Percentiles rank a stretch among this genome's conserved stretches.
Conservation (phyloP, 2,113 vertebrate species). For the Hirundichthys speculiger region DNA sequence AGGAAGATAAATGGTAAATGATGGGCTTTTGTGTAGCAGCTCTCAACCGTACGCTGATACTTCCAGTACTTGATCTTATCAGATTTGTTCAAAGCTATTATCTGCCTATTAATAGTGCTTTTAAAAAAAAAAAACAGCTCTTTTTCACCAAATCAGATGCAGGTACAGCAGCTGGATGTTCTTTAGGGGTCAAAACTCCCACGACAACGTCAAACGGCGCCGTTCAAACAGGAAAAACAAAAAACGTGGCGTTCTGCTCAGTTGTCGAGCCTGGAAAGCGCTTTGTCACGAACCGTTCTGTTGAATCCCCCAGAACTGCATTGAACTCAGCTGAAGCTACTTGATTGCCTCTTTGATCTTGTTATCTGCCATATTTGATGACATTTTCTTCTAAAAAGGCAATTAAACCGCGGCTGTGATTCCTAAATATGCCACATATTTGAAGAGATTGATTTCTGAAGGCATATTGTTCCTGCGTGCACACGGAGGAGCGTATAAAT, state of each 20-base stretch:
- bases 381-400: slow-evolving; percentile 61
- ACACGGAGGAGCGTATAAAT: slow-evolving; percentile 35
- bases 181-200: slow-evolving; percentile 45
- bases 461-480: slow-evolving; percentile 37
- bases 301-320: slow-evolving; percentile 46
- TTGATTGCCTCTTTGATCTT: slow-evolving; percentile 54
- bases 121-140: slow-evolving; percentile 3
- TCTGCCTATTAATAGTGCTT: slow-evolving; percentile 9
- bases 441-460: slow-evolving; percentile 68
- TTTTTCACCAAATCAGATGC: slow-evolving; percentile 10
- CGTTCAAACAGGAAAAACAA: slow-evolving; percentile 50
- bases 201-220: slow-evolving; percentile 10
- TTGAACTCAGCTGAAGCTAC: slow-evolving; percentile 14
- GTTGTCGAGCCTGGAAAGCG: slow-evolving; percentile 27
- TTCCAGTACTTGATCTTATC: slow-evolving; percentile 21
- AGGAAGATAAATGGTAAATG: background rate
- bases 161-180: slow-evolving; percentile 20
- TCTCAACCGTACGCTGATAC: background rate
- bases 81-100: slow-evolving; percentile 26
- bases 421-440: slow-evolving; percentile 62
- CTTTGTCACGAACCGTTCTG: slow-evolving; percentile 35
- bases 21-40: background rate
- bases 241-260: slow-evolving; percentile 18
- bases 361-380: slow-evolving; percentile 56
- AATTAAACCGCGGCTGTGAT: slow-evolving; percentile 60